Evolutionary conservation across 2,888 invertebrate species (phyloP), one percentile per base, ranked within the genome.

Genomic region (Malthinus flaveolus): DNA sequence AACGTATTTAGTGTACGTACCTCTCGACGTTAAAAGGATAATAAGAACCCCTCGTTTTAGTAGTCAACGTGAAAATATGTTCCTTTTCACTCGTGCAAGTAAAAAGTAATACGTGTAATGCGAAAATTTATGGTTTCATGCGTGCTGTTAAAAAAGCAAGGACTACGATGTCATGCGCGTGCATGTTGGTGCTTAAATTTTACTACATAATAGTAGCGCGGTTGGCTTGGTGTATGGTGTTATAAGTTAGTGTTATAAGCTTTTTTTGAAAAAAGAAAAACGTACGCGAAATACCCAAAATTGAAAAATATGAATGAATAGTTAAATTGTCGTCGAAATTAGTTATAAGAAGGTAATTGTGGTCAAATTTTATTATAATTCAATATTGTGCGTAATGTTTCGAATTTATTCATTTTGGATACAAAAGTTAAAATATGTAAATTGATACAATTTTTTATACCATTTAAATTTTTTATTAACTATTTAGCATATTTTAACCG

Each of bases 161-260:
- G 31, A 44, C 11, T 32, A 12, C 37, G 11, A 42, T 49, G 61
- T 32, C 61, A 61, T 61, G 61, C 61, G 61, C 61, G 58, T 54
- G 39, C 48, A 37, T 31, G 42, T 42, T 49, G 48, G 49, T 58
- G 57, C 54, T 54, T 61, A 58, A 61, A 61, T 49, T 61, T 61
- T 56, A 61, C 49, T 57, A 55, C 49, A 56, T 53, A 49, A 44
- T 49, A 54, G 44, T 34, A 39, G 50, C 53, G 42, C 49, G 58
- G 46, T 36, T 42, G 49, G 61, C 23, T 56, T 59, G 49, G 42
- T 54, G 49, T 44, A 49, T 49, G 59, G 49, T 49, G 36, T 42
- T 42, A 15, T 15, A 42, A 42, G 39, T 42, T n/a, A n/a, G 23
- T 23, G 2, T 23, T 23, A 3, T 2, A 23, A 5, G 5, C 3